phyloP scores from a whole-genome alignment of 2,888 invertebrate species.

The Xanthorhoe spadicearia region DNA sequence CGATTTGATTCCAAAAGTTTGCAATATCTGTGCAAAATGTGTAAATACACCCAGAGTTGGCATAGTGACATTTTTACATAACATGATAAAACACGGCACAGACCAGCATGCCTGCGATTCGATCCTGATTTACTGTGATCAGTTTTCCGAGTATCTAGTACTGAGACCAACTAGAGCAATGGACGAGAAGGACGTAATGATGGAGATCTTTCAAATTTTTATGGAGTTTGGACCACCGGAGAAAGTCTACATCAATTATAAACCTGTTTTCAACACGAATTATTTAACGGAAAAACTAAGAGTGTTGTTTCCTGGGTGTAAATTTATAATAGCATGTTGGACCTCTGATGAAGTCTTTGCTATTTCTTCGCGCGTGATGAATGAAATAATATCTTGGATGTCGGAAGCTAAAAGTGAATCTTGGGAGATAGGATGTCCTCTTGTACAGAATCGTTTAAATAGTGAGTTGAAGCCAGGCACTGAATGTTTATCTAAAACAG shows the following conservation, averaged over 20 bases:
- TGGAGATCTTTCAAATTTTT: constrained; percentile 35
- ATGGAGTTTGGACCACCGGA: constrained; percentile 32
- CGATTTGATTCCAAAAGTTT: constrained; percentile 13
- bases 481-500: no score
- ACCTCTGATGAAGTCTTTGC: no score
- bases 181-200: constrained; percentile 22
- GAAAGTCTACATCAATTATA: constrained; percentile 17
- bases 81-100: not conserved
- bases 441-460: no score
- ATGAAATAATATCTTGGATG: no score
- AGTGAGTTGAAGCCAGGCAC: no score
- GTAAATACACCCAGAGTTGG: not conserved
- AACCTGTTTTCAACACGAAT: no score
- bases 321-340: no score
- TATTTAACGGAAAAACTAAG: no score
- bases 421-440: no score
- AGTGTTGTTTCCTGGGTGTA: no score
- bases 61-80: constrained; percentile 6
- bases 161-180: constrained; percentile 1
- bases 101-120: not conserved
- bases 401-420: no score
- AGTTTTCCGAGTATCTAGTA: constrained; percentile 14
- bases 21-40: not conserved
- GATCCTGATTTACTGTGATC: constrained; percentile 8
- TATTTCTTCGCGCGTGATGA: no score